A percentile compares a stretch with the other conserved stretches of the same genome.
Evolutionary conservation across 2,888 invertebrate genomes (phyloP).

Genomic region (Dicycla oo): DNA sequence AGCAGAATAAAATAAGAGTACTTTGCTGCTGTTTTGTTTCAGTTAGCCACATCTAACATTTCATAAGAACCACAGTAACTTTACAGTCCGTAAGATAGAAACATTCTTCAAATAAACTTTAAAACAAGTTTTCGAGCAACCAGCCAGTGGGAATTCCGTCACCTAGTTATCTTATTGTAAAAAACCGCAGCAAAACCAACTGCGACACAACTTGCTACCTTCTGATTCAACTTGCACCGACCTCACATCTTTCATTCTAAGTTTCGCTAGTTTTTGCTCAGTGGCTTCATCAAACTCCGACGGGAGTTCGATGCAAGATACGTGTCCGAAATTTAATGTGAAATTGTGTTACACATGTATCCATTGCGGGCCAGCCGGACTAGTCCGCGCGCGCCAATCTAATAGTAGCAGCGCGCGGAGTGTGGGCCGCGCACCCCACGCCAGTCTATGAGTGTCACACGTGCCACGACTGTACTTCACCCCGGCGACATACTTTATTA

Average conservation of each 20-base stretch:
- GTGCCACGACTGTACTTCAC: constrained; percentile 6
- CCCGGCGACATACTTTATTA: constrained; percentile 12
- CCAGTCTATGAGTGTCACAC: constrained; percentile 17
- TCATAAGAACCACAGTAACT: not conserved
- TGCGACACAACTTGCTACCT: constrained; percentile 41
- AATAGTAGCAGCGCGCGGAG: constrained; percentile 21
- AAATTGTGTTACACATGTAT: constrained; percentile 42
- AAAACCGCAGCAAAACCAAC: constrained; percentile 33
- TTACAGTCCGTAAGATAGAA: constrained; percentile 10
- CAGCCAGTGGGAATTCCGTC: constrained; percentile 13
- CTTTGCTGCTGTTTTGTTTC: constrained; percentile 7
- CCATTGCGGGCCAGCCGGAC: constrained; percentile 18
- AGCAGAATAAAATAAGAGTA: not conserved
- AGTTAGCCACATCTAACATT: constrained; percentile 9
- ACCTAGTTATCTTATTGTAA: constrained; percentile 40
- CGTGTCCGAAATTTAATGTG: constrained; percentile 35
- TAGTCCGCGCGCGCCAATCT: constrained; percentile 16
- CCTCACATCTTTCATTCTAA: constrained; percentile 40
- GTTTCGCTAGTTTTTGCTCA: constrained; percentile 42
- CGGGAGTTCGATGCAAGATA: constrained; percentile 37
- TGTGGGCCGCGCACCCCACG: not conserved
- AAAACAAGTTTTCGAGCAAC: constrained; percentile 14
- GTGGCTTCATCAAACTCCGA: constrained; percentile 46
- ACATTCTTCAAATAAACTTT: constrained; percentile 31
- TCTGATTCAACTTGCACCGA: constrained; percentile 46